Evolutionary conservation across 2,888 invertebrate species (phyloP).

Genomic region (Euzetes globulus): DNA sequence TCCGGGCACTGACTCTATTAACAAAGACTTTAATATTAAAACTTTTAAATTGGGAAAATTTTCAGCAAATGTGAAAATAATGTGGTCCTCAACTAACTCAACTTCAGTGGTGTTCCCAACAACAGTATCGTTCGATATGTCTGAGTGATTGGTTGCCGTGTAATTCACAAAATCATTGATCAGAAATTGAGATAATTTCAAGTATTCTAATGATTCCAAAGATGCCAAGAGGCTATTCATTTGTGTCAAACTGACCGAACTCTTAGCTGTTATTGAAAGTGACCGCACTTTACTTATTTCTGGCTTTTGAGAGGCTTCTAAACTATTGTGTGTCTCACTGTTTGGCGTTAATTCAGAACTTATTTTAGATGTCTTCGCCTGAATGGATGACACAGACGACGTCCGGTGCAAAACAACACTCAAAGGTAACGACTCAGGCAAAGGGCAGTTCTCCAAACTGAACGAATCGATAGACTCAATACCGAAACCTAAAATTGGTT

Average conservation of each 20-base stretch:
- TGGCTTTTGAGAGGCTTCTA: background rate
- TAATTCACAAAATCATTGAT: slow-evolving; percentile 23
- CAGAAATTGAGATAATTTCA: slow-evolving; percentile 31
- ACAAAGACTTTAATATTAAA: slow-evolving; percentile 30
- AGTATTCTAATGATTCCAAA: slow-evolving; percentile 28
- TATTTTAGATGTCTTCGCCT: background rate
- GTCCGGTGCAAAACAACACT: slow-evolving; percentile 37
- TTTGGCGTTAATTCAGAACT: background rate
- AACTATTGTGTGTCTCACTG: background rate
- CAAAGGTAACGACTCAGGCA: slow-evolving; percentile 35
- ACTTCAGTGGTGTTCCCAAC: background rate
- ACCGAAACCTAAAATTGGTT: slow-evolving; percentile 34
- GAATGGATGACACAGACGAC: slow-evolving; percentile 15
- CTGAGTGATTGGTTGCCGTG: slow-evolving; percentile 18
- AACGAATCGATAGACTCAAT: slow-evolving; percentile 37
- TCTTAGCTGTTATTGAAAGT: background rate
- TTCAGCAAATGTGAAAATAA: slow-evolving; percentile 32
- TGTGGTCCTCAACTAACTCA: slow-evolving; percentile 2
- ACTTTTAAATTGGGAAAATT: slow-evolving; percentile 35
- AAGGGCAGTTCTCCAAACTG: slow-evolving; percentile 32
- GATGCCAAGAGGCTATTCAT: slow-evolving; percentile 26
- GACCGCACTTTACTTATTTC: slow-evolving; percentile 29
- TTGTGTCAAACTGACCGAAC: slow-evolving; percentile 9
- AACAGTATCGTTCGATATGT: slow-evolving; percentile 1
- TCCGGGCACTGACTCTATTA: slow-evolving; percentile 26